Conservation (phyloP, 2,888 invertebrate genomes). For the Neoaliturus tenellus region DNA sequence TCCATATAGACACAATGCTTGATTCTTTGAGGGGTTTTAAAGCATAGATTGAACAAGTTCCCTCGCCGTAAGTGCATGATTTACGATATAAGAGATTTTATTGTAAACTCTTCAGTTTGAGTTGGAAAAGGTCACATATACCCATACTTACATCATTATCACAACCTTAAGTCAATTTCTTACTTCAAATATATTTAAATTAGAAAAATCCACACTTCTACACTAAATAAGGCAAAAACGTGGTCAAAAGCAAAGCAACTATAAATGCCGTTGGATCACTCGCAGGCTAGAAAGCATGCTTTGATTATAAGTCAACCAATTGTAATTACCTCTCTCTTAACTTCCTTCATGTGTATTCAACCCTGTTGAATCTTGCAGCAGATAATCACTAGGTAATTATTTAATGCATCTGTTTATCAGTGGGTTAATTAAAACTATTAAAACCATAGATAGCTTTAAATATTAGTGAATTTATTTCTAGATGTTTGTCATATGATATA, state of each 20-base stretch:
- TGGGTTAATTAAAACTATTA: neutral
- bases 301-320: neutral
- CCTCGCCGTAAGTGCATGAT: no score
- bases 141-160: no score
- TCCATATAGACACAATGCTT: no score
- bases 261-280: neutral
- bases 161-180: neutral
- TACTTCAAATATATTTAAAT: neutral
- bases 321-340: conserved; percentile 16
- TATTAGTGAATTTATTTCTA: neutral
- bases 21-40: no score
- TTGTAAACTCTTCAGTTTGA: no score
- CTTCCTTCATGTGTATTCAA: neutral
- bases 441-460: neutral
- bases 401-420: conserved; percentile 16
- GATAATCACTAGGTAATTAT: conserved; percentile 17
- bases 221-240: neutral
- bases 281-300: conserved; percentile 13
- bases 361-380: neutral
- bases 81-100: no score
- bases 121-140: no score
- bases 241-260: conserved; percentile 28
- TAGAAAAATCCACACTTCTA: conserved; percentile 25
- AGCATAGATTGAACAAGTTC: no score
- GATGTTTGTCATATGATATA: neutral